Evolutionary conservation across 2,113 vertebrate genomes (phyloP).

Genomic region (Cavia porcellus): DNA sequence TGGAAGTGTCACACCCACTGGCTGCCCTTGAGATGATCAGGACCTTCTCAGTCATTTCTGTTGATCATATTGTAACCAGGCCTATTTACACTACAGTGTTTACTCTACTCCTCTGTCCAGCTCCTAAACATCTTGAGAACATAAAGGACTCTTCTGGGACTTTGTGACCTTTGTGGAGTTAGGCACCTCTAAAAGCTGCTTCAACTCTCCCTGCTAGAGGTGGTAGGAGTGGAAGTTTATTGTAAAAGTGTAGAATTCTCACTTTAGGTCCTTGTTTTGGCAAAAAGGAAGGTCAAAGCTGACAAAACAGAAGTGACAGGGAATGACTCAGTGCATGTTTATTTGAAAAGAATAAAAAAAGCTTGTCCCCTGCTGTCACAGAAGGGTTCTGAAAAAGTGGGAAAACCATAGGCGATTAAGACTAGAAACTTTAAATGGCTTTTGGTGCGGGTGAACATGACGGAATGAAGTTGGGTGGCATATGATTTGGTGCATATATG

Average conservation of each 20-base stretch:
- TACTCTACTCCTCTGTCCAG: background rate
- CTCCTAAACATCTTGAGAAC: background rate
- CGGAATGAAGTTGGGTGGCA: background rate
- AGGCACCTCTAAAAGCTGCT: background rate
- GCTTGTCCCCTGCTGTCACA: background rate
- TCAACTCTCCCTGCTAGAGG: background rate
- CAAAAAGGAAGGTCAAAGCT: background rate
- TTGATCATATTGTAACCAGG: background rate
- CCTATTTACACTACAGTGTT: too few relatives aligned
- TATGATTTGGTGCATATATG: background rate
- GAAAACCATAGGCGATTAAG: background rate
- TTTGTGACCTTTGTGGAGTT: background rate
- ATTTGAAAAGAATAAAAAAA: background rate
- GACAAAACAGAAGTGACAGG: background rate
- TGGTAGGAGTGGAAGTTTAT: background rate
- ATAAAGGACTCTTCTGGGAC: background rate
- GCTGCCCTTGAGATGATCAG: background rate
- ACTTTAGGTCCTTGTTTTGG: background rate
- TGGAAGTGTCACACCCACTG: background rate
- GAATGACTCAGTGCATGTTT: background rate
- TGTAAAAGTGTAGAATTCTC: background rate
- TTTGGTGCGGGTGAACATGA: background rate
- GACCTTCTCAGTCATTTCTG: background rate
- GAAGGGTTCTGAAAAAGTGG: background rate
- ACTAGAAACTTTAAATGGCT: background rate